Base-by-base conservation (phyloP, 2,113 vertebrate genomes). In the Morone saxatilis region DNA sequence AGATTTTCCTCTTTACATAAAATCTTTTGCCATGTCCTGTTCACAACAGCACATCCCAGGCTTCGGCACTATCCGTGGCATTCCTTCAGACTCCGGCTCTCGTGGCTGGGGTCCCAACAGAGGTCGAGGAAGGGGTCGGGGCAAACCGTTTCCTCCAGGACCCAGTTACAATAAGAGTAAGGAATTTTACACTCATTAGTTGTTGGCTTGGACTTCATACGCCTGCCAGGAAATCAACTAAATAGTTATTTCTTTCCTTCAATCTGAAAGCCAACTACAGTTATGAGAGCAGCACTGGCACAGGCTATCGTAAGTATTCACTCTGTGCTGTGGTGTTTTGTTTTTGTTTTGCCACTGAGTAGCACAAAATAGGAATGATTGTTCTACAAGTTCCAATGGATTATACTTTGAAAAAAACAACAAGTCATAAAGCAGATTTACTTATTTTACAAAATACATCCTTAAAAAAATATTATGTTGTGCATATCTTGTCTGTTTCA, bases 271-370 rank as follows among this genome's bases (percentile, higher is more conserved):
- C 97, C 17, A 97, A 95, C 91, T 98, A 97, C 31, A 96, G 95
- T 7, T 98, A 98, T 12, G 96, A 96, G 20, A 95, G 95, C 81
- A 96, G 94, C 0, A 90, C 95, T 0, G 96, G 96, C 0, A 87
- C 96, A 1, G 96, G 97, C 90, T 97, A 97, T 68, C 96, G 97
- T 97, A 95, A 97, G 97, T 97, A 76, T 73, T 8, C 19, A 22
- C 17, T 71, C 41, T 80, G 51, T 76, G 70, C 11, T 45, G 4
- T 60, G 3, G 4, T 72, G 1, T 5, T 31, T 74, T 40, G 41
- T 25, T 17, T 70, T 12, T 59, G 41, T 60, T n/a, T 72, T 59
- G 41, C 19, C 3, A 31, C n/a, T 47, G 40, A 54, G 22, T 40
- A 14, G 22, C 17, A 41, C 17, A 43, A 57, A 56, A 41, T 14